Conservation (phyloP, 2,113 vertebrate genomes). For the Panthera tigris region DNA sequence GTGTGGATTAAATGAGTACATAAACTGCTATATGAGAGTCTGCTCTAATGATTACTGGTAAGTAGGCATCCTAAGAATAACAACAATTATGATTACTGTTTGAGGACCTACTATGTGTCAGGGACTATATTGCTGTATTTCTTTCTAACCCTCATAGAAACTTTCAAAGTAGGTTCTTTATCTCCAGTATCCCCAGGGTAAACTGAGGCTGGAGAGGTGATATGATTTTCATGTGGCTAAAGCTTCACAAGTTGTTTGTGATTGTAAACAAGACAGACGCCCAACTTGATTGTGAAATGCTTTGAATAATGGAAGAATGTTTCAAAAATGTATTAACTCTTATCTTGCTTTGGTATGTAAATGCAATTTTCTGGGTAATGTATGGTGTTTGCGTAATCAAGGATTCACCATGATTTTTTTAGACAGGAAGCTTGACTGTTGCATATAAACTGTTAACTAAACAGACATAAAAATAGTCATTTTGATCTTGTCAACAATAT, state of each 20-base stretch:
- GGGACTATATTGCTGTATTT: not conserved
- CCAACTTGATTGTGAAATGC: not conserved
- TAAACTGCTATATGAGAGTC: not conserved
- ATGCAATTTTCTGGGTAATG: slow-evolving; percentile 34
- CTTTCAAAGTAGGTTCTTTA: not conserved
- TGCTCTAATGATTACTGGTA: not conserved
- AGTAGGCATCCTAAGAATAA: not conserved
- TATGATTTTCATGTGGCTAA: not conserved
- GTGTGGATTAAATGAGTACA: not conserved
- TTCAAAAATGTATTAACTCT: slow-evolving; percentile 43
- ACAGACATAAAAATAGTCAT: slow-evolving; percentile 5
- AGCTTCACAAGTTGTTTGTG: not conserved
- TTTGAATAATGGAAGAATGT: slow-evolving; percentile 40
- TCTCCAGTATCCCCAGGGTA: not conserved
- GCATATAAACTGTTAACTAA: slow-evolving; percentile 36
- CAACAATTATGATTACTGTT: not conserved
- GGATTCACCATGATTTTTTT: slow-evolving; percentile 32
- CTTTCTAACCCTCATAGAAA: not conserved
- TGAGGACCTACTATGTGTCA: not conserved
- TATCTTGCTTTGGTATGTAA: slow-evolving; percentile 62
- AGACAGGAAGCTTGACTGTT: slow-evolving; percentile 5
- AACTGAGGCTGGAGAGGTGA: not conserved
- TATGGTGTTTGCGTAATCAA: slow-evolving; percentile 57
- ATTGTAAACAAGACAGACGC: slow-evolving; percentile 34
- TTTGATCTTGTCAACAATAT: slow-evolving; percentile 34